Evolutionary conservation across 2,888 invertebrate species (phyloP).

Genomic region (Meliscaeva auricollis): DNA sequence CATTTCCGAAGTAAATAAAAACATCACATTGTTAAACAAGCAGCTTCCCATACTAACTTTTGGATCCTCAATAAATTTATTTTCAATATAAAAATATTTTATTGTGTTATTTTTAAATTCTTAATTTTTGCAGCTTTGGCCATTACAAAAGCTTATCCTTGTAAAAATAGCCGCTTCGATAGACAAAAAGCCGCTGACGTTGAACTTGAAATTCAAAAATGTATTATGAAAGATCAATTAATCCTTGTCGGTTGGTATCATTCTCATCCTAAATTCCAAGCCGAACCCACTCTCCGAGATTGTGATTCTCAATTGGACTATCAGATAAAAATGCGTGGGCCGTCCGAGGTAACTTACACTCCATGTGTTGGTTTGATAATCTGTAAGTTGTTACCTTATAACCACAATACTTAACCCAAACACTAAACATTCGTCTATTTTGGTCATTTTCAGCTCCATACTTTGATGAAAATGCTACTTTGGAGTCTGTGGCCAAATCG

Average conservation of each 20-base stretch:
- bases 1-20: too few relatives aligned
- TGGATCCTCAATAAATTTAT: too few relatives aligned
- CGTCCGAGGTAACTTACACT: conserved; percentile 95
- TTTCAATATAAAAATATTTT: not conserved
- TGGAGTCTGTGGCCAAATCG: conserved; percentile 93
- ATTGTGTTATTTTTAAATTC: not conserved
- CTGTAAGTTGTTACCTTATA: conserved; percentile 87
- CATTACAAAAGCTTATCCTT: conserved; percentile 95
- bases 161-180: conserved; percentile 92
- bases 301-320: conserved; percentile 97
- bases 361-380: conserved; percentile 97
- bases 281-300: conserved; percentile 94
- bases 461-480: conserved; percentile 90
- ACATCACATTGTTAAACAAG: too few relatives aligned
- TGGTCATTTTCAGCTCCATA: conserved; percentile 90
- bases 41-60: too few relatives aligned
- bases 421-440: too few relatives aligned
- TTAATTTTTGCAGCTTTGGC: conserved; percentile 88
- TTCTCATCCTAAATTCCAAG: conserved; percentile 94
- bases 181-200: conserved; percentile 90
- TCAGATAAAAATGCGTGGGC: conserved; percentile 97
- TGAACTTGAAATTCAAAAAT: conserved; percentile 92
- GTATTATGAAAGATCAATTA: conserved; percentile 92
- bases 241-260: conserved; percentile 97
- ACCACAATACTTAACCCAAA: too few relatives aligned